Conservation (phyloP, 2,888 invertebrate genomes). For the Stenotaenia linearis region DNA sequence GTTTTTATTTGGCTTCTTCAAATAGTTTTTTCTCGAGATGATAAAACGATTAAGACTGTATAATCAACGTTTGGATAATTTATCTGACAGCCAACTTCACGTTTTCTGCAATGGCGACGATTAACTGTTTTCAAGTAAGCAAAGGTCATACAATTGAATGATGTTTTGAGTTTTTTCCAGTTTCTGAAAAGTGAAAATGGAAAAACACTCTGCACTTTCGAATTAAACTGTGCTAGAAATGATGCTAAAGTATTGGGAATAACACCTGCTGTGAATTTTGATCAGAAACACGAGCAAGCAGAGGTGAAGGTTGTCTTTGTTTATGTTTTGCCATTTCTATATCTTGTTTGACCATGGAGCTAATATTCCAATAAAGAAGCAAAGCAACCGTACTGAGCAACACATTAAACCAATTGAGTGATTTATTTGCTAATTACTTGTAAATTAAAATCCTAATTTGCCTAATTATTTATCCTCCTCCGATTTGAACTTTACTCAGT, state of each 20-base stretch:
- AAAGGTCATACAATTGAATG: not conserved
- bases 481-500: not conserved
- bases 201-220: not conserved
- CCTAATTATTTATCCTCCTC: not conserved
- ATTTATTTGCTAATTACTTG: not conserved
- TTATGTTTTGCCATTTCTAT: not conserved
- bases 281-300: not conserved
- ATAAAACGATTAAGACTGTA: not conserved
- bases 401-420: not conserved
- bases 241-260: not conserved
- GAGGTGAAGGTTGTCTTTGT: conserved; percentile 16
- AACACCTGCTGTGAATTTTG: not conserved
- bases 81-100: not conserved
- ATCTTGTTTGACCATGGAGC: not conserved
- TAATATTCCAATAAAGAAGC: not conserved
- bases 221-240: not conserved
- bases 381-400: not conserved
- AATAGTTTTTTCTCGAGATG: not conserved
- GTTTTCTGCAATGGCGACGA: not conserved
- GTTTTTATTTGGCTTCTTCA: not conserved
- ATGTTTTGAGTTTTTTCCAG: not conserved
- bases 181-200: not conserved
- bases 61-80: not conserved
- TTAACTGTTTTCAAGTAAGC: not conserved
- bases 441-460: not conserved